Evolutionary conservation across 2,113 vertebrate species (phyloP), one percentile per base, ranked within the genome.

Genomic region (Scomber japonicus): DNA sequence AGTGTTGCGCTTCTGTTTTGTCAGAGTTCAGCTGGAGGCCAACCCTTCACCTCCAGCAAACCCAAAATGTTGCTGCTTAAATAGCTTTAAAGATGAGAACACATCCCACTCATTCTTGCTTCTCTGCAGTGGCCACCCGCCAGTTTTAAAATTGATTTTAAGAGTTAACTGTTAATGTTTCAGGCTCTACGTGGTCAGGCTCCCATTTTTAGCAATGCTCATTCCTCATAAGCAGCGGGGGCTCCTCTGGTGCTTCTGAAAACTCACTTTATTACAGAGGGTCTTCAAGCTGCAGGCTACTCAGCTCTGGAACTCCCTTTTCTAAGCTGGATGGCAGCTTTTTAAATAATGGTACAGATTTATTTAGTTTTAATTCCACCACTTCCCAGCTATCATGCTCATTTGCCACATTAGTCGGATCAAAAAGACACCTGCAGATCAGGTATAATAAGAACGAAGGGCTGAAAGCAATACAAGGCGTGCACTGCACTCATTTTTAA

Each of bases 11-110:
- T 13, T 59, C 13, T n/a, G 21, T 70, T 30, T 53, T 17, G 62
- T 63, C 16, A 50, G 31, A 14, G 44, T 71, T 75, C 45, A 71
- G 54, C 21, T 76, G 16, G 2, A 31, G 69, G 57, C 78, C 54
- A 51, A 15, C 64, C 0, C 3, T 55, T 61, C 67, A 15, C 62
- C 35, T 78, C 31, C 35, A 84, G 61, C 53, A 48, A 9, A 2
- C 13, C 53, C 50, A 46, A 60, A 71, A 81, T 59, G 7, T 53
- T 75, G 54, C 74, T 71, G 55, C 56, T 40, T 50, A 13, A 75
- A 60, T 46, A 80, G 69, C 53, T 48, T 31, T 3, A 1, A 2
- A 77, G 57, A 72, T 49, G 44, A 55, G 15, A 83, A 64, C 16
- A 63, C 40, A 53, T 0, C 24, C 45, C 45, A 27, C 9, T 40